Percentiles rank a stretch among this genome's conserved stretches.
Evolutionary conservation across 35 echinoderm and acorn worm genomes (phyloP).

Genomic region (Apostichopus californicus): DNA sequence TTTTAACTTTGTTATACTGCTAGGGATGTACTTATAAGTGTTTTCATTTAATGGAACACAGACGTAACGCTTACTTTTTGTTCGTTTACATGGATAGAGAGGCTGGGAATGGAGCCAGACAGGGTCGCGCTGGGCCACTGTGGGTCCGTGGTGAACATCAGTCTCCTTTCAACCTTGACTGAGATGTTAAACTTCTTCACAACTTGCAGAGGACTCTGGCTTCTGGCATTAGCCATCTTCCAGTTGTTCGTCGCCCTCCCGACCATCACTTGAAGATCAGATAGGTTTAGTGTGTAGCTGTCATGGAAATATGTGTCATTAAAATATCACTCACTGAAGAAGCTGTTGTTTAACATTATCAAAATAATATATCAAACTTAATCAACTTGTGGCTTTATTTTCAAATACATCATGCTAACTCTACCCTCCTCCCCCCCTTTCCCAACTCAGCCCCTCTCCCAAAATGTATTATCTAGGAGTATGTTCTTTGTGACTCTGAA

Average conservation of each 20-base stretch:
- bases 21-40: too few relatives aligned
- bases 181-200: conserved; percentile 96
- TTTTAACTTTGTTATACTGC: too few relatives aligned
- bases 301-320: not conserved
- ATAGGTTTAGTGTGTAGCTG: conserved; percentile 92
- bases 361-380: too few relatives aligned
- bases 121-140: conserved; percentile 84
- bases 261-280: conserved; percentile 89
- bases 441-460: too few relatives aligned
- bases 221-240: conserved; percentile 77
- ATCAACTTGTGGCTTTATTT: too few relatives aligned
- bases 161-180: conserved; percentile 85
- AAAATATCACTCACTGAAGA: too few relatives aligned
- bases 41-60: too few relatives aligned
- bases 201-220: conserved; percentile 79
- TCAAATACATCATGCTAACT: too few relatives aligned
- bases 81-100: conserved; percentile 90
- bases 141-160: conserved; percentile 84
- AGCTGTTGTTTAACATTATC: too few relatives aligned
- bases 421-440: too few relatives aligned
- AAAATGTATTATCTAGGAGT: too few relatives aligned
- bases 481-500: too few relatives aligned
- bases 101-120: conserved; percentile 85
- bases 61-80: conserved; percentile 69
- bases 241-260: conserved; percentile 92